A percentile compares a stretch with the other conserved stretches of the same genome.
Conservation (phyloP, 2,113 vertebrate genomes). For the Urocolius indicus region DNA sequence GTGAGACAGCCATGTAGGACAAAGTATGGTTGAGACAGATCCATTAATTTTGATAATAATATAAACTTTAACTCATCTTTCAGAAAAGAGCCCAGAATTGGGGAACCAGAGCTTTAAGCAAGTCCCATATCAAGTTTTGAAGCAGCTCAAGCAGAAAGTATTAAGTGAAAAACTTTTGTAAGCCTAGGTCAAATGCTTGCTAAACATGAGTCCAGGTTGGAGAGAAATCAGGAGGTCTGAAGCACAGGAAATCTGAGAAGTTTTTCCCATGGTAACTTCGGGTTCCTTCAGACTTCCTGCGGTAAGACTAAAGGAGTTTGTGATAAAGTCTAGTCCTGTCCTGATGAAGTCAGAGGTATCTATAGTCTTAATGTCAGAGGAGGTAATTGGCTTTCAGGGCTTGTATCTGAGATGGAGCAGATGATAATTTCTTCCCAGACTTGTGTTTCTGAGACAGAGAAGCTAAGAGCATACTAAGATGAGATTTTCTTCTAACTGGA, state of each 20-base stretch:
- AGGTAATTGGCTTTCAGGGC: background rate
- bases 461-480: background rate
- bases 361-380: background rate
- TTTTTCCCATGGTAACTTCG: background rate
- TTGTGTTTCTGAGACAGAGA: background rate
- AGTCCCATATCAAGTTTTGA: background rate
- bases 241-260: background rate
- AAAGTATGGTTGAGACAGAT: background rate
- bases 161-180: background rate
- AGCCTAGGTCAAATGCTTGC: background rate
- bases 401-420: background rate
- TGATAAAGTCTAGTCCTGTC: background rate
- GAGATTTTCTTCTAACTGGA: background rate
- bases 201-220: background rate
- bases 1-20: accelerated
- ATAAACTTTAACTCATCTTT: background rate
- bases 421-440: background rate
- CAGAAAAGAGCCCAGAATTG: background rate
- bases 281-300: background rate
- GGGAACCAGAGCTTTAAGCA: background rate
- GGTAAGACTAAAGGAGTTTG: background rate
- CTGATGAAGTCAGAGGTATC: background rate
- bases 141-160: background rate
- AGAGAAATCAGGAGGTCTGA: background rate
- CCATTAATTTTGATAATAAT: background rate